These are phyloP conservation scores for Ambastaia sidthimunki DNA, from an alignment of 2,797 vertebrate genomes.

Conservation along the genomic window DNA sequence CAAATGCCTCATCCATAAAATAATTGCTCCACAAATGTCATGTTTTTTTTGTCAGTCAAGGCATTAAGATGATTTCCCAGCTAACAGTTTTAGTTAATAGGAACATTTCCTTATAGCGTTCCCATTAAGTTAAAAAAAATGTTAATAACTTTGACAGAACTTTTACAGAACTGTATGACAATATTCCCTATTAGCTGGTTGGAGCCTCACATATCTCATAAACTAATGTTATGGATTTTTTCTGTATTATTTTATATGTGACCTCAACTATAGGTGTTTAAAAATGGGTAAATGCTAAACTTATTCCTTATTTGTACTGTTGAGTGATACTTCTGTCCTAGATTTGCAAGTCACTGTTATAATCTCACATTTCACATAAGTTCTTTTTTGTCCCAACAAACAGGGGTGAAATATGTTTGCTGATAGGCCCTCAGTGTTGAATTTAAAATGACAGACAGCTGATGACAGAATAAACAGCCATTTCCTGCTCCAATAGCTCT, in stretches of 20 bases:
- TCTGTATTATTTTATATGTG: not conserved
- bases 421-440: conserved; percentile 26
- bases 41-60: conserved; percentile 11
- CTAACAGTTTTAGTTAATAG: too few species aligned
- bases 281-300: conserved; percentile 27
- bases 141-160: too few species aligned
- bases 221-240: not conserved
- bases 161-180: too few species aligned
- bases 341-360: not conserved
- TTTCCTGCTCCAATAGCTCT: conserved; percentile 49
- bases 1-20: not conserved
- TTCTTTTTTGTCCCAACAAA: not conserved
- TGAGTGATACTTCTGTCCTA: conserved; percentile 2
- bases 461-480: conserved; percentile 43
- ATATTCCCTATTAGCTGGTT: too few species aligned
- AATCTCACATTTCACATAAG: not conserved
- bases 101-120: too few species aligned
- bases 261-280: conserved; percentile 3
- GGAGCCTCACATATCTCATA: not conserved
- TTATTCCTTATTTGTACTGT: conserved; percentile 21
- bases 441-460: conserved; percentile 41
- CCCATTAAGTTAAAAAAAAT: too few species aligned
- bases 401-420: conserved; percentile 8
- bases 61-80: not conserved
- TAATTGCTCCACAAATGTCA: not conserved